Percentiles rank a stretch among this genome's conserved stretches.
These are phyloP conservation scores for Pachyrhynchus sulphureomaculatus DNA, from an alignment of 1,140 invertebrate genomes.

Conservation along the genomic window DNA sequence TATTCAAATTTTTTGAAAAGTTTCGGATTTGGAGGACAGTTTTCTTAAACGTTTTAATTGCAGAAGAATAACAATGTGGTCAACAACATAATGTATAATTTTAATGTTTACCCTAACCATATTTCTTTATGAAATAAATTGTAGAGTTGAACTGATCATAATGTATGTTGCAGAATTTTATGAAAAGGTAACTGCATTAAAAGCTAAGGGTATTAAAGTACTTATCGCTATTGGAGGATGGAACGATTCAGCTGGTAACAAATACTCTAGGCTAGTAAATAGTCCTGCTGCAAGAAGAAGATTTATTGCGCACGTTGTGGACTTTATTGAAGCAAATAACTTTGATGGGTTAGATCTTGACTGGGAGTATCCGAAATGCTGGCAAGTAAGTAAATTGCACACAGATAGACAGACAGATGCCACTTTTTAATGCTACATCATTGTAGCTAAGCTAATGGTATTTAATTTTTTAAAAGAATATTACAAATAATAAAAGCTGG, in stretches of 20 bases:
- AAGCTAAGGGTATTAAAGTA: slow-evolving; percentile 64
- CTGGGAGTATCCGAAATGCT: slow-evolving; percentile 76
- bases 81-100: too few relatives aligned
- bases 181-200: slow-evolving; percentile 58
- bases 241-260: slow-evolving; percentile 68
- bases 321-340: slow-evolving; percentile 64
- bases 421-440: too few relatives aligned
- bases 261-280: slow-evolving; percentile 65
- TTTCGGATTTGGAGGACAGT: slow-evolving; percentile 67
- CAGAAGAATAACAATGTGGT: too few relatives aligned
- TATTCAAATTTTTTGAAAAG: too few relatives aligned
- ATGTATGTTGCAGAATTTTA: slow-evolving; percentile 56
- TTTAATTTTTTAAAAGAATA: too few relatives aligned
- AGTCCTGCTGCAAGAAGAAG: slow-evolving; percentile 56
- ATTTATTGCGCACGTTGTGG: slow-evolving; percentile 63
- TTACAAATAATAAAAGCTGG: too few relatives aligned
- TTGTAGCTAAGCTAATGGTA: too few relatives aligned
- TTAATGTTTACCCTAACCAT: too few relatives aligned
- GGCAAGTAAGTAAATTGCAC: slow-evolving; percentile 62
- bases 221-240: slow-evolving; percentile 71
- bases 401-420: too few relatives aligned
- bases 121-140: background rate
- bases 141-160: background rate
- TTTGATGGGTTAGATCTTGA: slow-evolving; percentile 73
- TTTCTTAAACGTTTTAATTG: background rate